phyloP scores from a whole-genome alignment of 2,888 invertebrate genomes.

The Drosophila infuscata region DNA sequence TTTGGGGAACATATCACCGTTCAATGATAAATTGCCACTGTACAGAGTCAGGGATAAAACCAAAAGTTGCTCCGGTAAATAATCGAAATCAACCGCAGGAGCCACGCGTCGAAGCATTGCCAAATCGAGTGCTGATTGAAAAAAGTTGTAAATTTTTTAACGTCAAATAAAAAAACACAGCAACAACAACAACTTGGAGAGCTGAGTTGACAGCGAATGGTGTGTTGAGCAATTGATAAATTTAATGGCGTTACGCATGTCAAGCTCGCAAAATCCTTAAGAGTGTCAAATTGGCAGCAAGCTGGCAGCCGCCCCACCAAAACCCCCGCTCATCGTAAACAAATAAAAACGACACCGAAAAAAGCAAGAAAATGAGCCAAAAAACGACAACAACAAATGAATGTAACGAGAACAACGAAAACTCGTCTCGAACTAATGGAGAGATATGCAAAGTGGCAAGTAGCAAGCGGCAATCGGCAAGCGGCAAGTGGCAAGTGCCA shows the following conservation, averaged over 20 bases:
- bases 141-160: constrained; percentile 77
- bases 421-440: constrained; percentile 67
- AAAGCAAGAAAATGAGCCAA: constrained; percentile 52
- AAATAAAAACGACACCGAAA: constrained; percentile 55
- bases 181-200: constrained; percentile 18
- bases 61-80: constrained; percentile 52
- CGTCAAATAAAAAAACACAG: constrained; percentile 57
- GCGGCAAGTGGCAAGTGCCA: constrained; percentile 55
- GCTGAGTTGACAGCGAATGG: constrained; percentile 46
- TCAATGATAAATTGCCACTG: constrained; percentile 77
- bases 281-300: constrained; percentile 73
- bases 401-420: constrained; percentile 69
- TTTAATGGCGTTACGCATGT: constrained; percentile 82
- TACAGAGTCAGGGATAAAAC: constrained; percentile 28
- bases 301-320: not conserved
- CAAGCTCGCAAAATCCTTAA: constrained; percentile 74
- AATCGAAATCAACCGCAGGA: constrained; percentile 71
- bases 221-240: constrained; percentile 79
- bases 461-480: constrained; percentile 38
- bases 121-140: constrained; percentile 73
- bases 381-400: constrained; percentile 22
- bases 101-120: constrained; percentile 67
- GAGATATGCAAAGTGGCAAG: constrained; percentile 54
- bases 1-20: constrained; percentile 37
- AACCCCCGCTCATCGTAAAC: constrained; percentile 50